These are phyloP conservation scores for Amniataba percoides DNA, from an alignment of 2,797 vertebrate genomes.

Conservation along the genomic window DNA sequence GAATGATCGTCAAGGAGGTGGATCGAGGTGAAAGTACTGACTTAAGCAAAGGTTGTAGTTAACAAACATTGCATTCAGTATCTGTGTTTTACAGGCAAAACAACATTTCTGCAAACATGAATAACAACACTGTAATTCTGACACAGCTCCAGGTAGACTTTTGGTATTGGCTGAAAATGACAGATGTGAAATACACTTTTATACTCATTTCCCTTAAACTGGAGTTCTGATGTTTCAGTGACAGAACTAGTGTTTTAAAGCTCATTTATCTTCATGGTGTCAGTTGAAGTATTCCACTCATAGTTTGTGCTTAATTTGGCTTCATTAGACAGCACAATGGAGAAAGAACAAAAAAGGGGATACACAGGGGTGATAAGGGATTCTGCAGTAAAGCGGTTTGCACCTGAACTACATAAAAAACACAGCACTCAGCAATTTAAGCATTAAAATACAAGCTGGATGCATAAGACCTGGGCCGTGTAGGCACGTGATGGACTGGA, in stretches of 20 bases:
- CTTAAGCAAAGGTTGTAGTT: neutral
- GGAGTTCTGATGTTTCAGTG: neutral
- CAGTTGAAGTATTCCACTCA: neutral
- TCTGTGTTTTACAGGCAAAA: neutral
- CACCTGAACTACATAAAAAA: neutral
- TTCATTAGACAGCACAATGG: too few relatives aligned
- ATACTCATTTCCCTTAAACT: neutral
- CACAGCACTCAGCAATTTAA: neutral
- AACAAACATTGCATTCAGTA: neutral
- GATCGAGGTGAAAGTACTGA: neutral
- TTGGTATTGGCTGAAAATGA: too few relatives aligned
- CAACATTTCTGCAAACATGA: constrained; percentile 1
- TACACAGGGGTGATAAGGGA: neutral
- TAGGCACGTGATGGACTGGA: neutral
- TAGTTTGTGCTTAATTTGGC: too few relatives aligned
- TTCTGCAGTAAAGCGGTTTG: neutral
- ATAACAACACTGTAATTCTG: neutral
- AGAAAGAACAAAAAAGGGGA: neutral
- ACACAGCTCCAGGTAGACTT: neutral
- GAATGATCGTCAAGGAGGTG: neutral
- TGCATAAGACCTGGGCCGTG: neutral
- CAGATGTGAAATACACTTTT: neutral
- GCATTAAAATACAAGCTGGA: neutral
- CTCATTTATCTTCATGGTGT: too few relatives aligned
- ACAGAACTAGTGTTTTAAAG: neutral